Conservation (phyloP, 2,888 invertebrate genomes). For the Pachydiplax longipennis region DNA sequence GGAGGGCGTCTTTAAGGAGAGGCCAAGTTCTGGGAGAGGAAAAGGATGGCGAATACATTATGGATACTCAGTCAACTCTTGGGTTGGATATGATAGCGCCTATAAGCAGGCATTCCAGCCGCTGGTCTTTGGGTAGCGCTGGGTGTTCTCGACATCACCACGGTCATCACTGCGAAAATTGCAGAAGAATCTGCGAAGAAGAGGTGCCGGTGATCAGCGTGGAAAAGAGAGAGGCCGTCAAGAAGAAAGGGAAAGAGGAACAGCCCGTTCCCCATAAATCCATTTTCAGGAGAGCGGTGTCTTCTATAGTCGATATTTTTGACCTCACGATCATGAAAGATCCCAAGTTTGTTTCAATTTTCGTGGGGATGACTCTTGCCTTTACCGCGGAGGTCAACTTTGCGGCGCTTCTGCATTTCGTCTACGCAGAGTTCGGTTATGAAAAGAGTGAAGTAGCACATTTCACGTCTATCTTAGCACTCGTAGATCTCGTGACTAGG, state of each 20-base stretch:
- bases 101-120: not conserved
- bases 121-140: conserved; percentile 4
- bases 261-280: not conserved
- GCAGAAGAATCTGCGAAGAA: not conserved
- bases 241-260: not conserved
- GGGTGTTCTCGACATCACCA: not conserved
- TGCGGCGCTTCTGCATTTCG: conserved; percentile 71
- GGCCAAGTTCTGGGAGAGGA: not conserved
- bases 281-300: not conserved
- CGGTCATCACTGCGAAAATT: not conserved
- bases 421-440: conserved; percentile 68
- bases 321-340: conserved; percentile 73
- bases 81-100: not conserved
- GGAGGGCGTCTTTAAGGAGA: not conserved
- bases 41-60: not conserved
- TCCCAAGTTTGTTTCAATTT: conserved; percentile 71
- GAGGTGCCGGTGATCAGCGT: not conserved
- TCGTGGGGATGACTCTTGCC: conserved; percentile 73
- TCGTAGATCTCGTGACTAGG: conserved; percentile 70
- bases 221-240: not conserved
- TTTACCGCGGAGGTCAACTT: conserved; percentile 76
- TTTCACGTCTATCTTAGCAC: conserved; percentile 70
- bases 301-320: conserved; percentile 68
- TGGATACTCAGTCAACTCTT: not conserved
- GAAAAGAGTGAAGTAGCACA: conserved; percentile 67